Conservation (phyloP, 2,888 invertebrate species). For the Papilio protenor region DNA sequence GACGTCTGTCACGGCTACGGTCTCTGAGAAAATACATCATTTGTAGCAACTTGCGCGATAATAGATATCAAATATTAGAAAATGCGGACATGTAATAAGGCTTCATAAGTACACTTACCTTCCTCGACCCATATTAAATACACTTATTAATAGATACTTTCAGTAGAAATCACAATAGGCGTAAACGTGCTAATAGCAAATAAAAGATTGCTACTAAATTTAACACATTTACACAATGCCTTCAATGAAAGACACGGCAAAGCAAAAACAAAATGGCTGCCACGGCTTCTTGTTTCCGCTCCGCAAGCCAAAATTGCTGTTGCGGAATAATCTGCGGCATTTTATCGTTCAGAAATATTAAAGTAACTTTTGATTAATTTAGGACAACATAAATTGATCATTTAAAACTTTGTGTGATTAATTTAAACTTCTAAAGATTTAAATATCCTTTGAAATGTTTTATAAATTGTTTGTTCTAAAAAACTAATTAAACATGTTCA, state of each 20-base stretch:
- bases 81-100: conserved; percentile 12
- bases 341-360: conserved; percentile 25
- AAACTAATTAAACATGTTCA: not conserved
- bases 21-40: conserved; percentile 59
- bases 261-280: conserved; percentile 54
- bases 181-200: conserved; percentile 1
- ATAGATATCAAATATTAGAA: conserved; percentile 29
- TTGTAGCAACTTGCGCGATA: conserved; percentile 25
- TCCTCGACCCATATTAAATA: conserved; percentile 70
- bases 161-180: not conserved
- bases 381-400: not conserved
- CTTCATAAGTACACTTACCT: conserved; percentile 60
- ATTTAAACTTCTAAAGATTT: not conserved
- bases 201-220: conserved; percentile 8
- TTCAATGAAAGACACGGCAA: conserved; percentile 16
- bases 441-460: not conserved
- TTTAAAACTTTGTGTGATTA: not conserved
- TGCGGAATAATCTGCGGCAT: conserved; percentile 8
- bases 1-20: conserved; percentile 79
- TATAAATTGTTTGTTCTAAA: not conserved
- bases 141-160: conserved; percentile 2
- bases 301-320: conserved; percentile 6
- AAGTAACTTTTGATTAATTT: not conserved
- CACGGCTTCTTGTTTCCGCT: not conserved
- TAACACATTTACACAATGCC: conserved; percentile 32